These are phyloP conservation scores for Trichogramma pretiosum DNA, from an alignment of 1,140 invertebrate species.

Conservation along the genomic window DNA sequence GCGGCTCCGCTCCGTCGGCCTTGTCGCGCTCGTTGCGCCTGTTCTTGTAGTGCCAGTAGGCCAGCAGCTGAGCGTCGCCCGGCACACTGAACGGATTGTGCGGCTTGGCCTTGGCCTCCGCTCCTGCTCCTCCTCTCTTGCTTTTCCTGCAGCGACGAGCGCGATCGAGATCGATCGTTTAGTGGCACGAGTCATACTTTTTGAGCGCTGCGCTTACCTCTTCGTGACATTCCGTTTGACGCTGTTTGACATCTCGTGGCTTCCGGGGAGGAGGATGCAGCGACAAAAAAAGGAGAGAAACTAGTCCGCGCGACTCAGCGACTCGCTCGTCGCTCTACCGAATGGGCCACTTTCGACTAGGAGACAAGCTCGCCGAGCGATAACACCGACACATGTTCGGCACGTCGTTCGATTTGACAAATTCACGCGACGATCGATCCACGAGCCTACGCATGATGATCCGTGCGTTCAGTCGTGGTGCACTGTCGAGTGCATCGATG, in stretches of 20 bases:
- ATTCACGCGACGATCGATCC: too few relatives aligned
- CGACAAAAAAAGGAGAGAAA: too few relatives aligned
- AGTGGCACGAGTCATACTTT: too few relatives aligned
- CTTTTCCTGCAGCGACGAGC: not conserved
- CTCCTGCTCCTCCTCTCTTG: not conserved
- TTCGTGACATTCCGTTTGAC: not conserved
- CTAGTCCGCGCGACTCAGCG: not conserved
- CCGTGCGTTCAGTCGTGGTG: too few relatives aligned
- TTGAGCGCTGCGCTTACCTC: not conserved
- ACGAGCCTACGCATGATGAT: too few relatives aligned
- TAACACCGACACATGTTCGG: too few relatives aligned
- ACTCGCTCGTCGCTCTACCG: not conserved
- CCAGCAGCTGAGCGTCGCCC: not conserved
- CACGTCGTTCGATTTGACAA: too few relatives aligned
- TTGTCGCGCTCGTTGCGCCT: not conserved
- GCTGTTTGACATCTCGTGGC: not conserved
- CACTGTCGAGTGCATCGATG: too few relatives aligned
- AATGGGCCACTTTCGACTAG: constrained; percentile 5
- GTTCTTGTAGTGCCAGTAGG: constrained; percentile 7
- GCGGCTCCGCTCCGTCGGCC: not conserved
- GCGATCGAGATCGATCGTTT: not conserved
- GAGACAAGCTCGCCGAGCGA: too few relatives aligned
- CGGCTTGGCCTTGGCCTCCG: not conserved
- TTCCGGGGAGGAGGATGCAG: too few relatives aligned
- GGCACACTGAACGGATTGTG: constrained; percentile 5